Evolutionary conservation across 2,888 invertebrate species (phyloP), one percentile per base, ranked within the genome.

Genomic region (Bombylius major): DNA sequence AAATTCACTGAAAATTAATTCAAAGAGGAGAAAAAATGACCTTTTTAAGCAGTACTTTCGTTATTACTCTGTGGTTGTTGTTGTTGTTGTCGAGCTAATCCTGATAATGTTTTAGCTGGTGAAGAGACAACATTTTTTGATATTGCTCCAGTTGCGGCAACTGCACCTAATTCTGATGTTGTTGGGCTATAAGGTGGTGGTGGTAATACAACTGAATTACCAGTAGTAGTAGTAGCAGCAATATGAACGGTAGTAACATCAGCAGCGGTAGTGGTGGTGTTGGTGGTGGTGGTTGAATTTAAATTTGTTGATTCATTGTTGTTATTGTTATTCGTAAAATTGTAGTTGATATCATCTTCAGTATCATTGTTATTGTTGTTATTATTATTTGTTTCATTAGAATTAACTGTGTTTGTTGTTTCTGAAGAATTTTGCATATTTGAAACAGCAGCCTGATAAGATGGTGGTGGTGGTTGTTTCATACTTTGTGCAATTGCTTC

Each of bases 381-480:
- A 47, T 51, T 47, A 51, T 55, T 55, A 14, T 55, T 51, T 12
- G 36, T 32, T 13, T 50, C 48, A 5, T 58, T 61, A 5, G 62
- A 63, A 12, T 58, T 54, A 57, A 54, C 51, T 47, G n/a, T 39
- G 8, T 42, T 53, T 45, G 39, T 42, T 45, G 55, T 49, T 14
- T 47, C 36, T 9, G 50, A 53, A 32, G 59, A 59, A 0, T 57
- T 56, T 49, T 52, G 58, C 8, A 63, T 51, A 61, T 70, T 70
- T 5, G 72, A 71, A 68, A 75, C 79, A 59, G 82, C 82, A 48
- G 78, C 82, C 66, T 82, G 81, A 70, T 86, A 86, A 4, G 84
- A 83, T 36, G 85, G 86, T 57, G 86, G 86, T 46, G 86, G 85
- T 5, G 83, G 81, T 67, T 84, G 84, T 67, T 86, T 85, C 65